Base-by-base conservation (phyloP, 2,888 invertebrate species). In the Hirtodrosophila cameraria region DNA sequence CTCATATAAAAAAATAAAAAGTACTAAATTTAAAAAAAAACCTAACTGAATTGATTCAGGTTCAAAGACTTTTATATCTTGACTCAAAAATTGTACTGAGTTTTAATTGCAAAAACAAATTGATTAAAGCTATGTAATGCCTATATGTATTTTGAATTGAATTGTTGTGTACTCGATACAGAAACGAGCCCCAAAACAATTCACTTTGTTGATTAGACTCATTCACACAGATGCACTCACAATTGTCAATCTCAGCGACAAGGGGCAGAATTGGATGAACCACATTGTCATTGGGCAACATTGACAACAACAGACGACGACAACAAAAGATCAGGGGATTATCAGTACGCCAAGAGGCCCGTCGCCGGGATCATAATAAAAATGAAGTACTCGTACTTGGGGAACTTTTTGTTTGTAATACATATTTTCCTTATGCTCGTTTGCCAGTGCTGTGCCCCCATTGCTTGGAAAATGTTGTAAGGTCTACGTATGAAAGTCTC, bases 51-150 rank as follows among this genome's bases (percentile, higher is more conserved):
- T 13, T 27, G 20, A 23, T 60, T 39, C 35, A 82, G 70, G 70
- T 81, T 75, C 75, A 82, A 60, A 75, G 75, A 52, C 61, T 59
- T 38, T n/a, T n/a, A 53, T 23, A 9, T 30, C 33, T n/a, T n/a
- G n/a, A n/a, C n/a, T n/a, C n/a, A n/a, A n/a, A n/a, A n/a, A n/a
- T n/a, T n/a, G n/a, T n/a, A n/a, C n/a, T n/a, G n/a, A n/a, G n/a
- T n/a, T n/a, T n/a, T n/a, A n/a, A n/a, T n/a, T n/a, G n/a, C n/a
- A n/a, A n/a, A n/a, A n/a, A n/a, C n/a, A n/a, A n/a, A n/a, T n/a
- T n/a, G n/a, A n/a, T n/a, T n/a, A n/a, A n/a, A n/a, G n/a, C n/a
- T n/a, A n/a, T n/a, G n/a, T n/a, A 13, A 5, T 35, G 35, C 46
- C 25, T 25, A 20, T 33, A 15, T 31, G 7, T 8, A 7, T 11